Evolutionary conservation across 2,797 vertebrate genomes (phyloP).

Genomic region (Heliangelus exortis): DNA sequence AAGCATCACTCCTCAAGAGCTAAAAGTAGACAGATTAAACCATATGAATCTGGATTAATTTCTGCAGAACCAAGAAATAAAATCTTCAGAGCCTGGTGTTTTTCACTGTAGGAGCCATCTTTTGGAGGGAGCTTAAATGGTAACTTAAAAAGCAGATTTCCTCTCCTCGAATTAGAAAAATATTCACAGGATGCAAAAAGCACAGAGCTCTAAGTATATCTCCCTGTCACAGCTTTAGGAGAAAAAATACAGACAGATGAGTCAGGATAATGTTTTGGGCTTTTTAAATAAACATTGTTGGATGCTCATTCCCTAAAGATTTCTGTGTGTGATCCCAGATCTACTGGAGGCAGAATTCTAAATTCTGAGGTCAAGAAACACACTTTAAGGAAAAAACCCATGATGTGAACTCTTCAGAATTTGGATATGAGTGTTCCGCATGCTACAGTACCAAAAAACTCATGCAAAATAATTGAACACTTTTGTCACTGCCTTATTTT

Average conservation of each 20-base stretch:
- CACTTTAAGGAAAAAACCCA: background rate
- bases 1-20: background rate
- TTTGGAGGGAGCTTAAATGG: constrained; percentile 22
- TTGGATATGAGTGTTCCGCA: background rate
- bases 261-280: background rate
- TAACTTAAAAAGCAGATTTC: constrained; percentile 8
- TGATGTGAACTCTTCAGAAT: background rate
- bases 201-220: background rate
- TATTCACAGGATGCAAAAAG: background rate
- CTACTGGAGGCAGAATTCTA: background rate
- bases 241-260: background rate
- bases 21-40: constrained; percentile 5
- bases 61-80: background rate
- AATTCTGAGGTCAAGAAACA: background rate
- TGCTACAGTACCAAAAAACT: background rate
- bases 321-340: background rate
- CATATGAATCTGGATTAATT: background rate
- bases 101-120: constrained; percentile 37
- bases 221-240: background rate
- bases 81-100: background rate
- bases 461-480: background rate
- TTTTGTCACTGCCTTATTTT: background rate
- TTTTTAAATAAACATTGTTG: background rate
- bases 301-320: background rate
- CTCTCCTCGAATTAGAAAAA: background rate